Evolutionary conservation across 2,113 vertebrate genomes (phyloP).

Genomic region (Petaurus breviceps): DNA sequence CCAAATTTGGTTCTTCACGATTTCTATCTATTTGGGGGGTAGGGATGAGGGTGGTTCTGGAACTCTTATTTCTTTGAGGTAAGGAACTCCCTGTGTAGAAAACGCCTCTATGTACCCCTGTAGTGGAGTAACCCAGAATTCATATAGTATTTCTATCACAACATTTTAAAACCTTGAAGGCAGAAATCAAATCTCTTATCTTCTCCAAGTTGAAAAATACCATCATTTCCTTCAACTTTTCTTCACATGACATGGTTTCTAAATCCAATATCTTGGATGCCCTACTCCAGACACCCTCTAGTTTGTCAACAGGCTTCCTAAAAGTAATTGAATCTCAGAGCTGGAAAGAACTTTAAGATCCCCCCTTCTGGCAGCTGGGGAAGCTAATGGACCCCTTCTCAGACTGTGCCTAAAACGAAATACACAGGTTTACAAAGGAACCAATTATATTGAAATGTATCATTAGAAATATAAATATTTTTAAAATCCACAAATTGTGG

Average conservation of each 20-base stretch:
- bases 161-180: neutral
- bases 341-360: neutral
- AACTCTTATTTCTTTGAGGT: neutral
- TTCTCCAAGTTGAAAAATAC: neutral
- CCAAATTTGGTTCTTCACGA: neutral
- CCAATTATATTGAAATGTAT: neutral
- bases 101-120: neutral
- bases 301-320: neutral
- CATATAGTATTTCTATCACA: neutral
- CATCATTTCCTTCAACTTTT: neutral
- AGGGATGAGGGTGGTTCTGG: neutral
- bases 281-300: neutral
- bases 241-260: neutral
- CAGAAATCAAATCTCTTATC: neutral
- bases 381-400: neutral
- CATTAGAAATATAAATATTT: neutral
- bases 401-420: neutral
- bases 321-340: neutral
- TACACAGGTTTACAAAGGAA: neutral
- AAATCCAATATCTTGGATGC: neutral
- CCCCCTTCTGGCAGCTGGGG: neutral
- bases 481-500: neutral
- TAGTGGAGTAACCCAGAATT: neutral
- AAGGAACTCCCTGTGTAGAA: neutral
- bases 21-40: neutral